Evolutionary conservation across 1,140 invertebrate species (phyloP).

Genomic region (Cotesia vestalis): DNA sequence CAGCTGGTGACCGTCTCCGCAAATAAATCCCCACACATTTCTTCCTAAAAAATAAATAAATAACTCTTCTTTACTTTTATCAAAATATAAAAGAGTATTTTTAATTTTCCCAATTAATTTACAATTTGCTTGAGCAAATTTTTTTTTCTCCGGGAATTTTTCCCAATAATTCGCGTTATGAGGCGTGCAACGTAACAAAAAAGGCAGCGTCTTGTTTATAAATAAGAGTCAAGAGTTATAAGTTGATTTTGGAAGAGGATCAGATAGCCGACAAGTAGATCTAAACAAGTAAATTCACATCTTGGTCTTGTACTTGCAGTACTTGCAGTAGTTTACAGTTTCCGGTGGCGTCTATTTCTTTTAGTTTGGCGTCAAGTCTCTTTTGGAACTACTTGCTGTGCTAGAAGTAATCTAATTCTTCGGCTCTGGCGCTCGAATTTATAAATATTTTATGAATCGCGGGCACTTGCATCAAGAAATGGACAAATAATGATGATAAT

Average conservation of each 20-base stretch:
- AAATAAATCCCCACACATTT: no score
- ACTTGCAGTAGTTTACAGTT: conserved; percentile 52
- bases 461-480: background rate
- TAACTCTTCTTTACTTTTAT: background rate
- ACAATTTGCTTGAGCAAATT: background rate
- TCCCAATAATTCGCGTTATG: no score
- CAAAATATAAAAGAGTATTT: conserved; percentile 1
- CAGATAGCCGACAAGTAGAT: background rate
- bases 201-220: no score
- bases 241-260: conserved; percentile 11
- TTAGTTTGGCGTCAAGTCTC: background rate
- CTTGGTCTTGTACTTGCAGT: conserved; percentile 45
- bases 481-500: conserved; percentile 17
- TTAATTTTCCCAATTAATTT: conserved; percentile 42
- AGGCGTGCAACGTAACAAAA: no score
- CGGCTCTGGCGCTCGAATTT: background rate
- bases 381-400: no score
- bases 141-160: no score
- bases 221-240: background rate
- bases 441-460: background rate
- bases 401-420: background rate
- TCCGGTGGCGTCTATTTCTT: conserved; percentile 59
- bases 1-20: conserved; percentile 63
- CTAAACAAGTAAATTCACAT: conserved; percentile 45
- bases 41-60: conserved; percentile 7